A percentile compares a stretch with the other conserved stretches of the same genome.
Evolutionary conservation across 2,888 invertebrate species (phyloP).

Genomic region (Eulithis prunata): DNA sequence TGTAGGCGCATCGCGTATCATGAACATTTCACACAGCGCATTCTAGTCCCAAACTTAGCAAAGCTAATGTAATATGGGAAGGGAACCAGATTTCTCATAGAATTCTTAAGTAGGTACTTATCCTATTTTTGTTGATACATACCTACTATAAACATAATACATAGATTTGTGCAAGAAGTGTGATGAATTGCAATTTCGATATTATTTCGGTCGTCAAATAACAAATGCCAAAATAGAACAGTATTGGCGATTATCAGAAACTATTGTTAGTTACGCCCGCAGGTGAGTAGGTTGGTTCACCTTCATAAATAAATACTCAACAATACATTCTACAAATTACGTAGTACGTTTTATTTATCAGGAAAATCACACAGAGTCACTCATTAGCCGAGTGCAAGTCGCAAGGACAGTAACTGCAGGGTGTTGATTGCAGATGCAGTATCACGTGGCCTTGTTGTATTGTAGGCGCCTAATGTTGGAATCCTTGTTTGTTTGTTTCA

Average conservation of each 20-base stretch:
- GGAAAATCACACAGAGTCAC: slow-evolving; percentile 31
- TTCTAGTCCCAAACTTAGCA: no score
- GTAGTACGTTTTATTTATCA: slow-evolving; percentile 23
- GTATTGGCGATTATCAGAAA: no score
- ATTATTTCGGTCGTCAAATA: not conserved
- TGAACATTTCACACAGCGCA: no score
- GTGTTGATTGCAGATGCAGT: slow-evolving; percentile 40
- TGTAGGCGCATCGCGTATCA: not conserved
- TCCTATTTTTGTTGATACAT: no score
- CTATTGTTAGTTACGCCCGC: not conserved
- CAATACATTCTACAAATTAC: slow-evolving; percentile 10
- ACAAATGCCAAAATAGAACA: no score
- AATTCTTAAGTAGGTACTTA: no score
- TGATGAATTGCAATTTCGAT: not conserved
- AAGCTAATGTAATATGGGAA: no score
- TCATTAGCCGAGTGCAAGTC: slow-evolving; percentile 30
- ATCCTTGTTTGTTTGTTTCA: slow-evolving; percentile 50
- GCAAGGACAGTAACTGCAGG: slow-evolving; percentile 34
- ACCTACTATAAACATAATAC: no score
- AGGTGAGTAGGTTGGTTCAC: not conserved
- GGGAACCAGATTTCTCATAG: no score
- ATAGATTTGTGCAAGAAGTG: not conserved
- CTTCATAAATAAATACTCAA: no score
- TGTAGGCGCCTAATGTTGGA: slow-evolving; percentile 43
- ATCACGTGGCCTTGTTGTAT: slow-evolving; percentile 30